Percentiles rank a stretch among this genome's conserved stretches.
Conservation (phyloP, 2,797 vertebrate species). For the Odontamblyopus lacepedii region DNA sequence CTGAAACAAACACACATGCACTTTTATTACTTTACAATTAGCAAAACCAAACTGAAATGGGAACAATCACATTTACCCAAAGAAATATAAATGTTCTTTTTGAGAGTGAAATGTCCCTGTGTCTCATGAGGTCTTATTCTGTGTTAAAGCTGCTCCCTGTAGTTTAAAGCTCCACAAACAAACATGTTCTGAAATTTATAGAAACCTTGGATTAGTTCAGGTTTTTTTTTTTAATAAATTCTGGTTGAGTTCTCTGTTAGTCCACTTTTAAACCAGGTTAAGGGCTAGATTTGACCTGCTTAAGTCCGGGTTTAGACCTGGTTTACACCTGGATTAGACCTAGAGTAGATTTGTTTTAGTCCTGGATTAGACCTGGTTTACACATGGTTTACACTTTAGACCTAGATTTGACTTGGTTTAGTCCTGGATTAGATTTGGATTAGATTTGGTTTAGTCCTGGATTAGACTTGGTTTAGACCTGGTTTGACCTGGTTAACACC, state of each 20-base stretch:
- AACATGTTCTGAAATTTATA: too few species aligned
- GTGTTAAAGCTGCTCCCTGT: too few species aligned
- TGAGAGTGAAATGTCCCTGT: too few species aligned
- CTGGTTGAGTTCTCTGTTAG: too few species aligned
- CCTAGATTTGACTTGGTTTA: neutral
- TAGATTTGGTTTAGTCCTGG: neutral
- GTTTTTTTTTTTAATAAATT: too few species aligned
- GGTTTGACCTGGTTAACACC: neutral
- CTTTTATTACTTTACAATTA: neutral
- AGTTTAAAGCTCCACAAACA: too few species aligned
- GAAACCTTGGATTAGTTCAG: too few species aligned
- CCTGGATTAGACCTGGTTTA: neutral
- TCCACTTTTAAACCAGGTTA: neutral
- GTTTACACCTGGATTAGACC: neutral
- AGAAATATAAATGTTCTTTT: too few species aligned
- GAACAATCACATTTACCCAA: too few species aligned
- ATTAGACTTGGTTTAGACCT: neutral
- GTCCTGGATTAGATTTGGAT: neutral
- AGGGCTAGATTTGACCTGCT: neutral
- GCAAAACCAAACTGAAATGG: too few species aligned
- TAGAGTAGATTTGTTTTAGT: neutral
- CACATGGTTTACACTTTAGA: neutral
- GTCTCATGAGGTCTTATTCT: too few species aligned
- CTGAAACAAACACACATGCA: slow-evolving; percentile 41
- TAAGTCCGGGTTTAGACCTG: neutral